Percentiles rank a stretch among this genome's conserved stretches.
These are phyloP conservation scores for Corbicula japonica DNA, from an alignment of 2,888 invertebrate genomes.

Conservation along the genomic window DNA sequence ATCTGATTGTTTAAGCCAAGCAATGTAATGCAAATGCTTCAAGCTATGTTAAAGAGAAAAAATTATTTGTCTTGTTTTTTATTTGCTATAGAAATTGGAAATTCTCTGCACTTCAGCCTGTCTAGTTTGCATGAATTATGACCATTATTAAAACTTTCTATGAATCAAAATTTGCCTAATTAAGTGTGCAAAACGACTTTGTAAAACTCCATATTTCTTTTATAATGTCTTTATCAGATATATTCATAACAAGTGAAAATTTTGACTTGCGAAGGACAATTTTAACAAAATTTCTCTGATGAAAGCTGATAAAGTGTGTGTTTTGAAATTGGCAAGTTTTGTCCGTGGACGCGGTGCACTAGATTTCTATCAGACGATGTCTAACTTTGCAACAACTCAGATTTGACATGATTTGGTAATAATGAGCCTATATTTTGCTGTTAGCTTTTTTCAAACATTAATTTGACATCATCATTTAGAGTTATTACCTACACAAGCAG, in stretches of 20 bases:
- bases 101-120: too few relatives aligned
- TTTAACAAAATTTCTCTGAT: conserved; percentile 29
- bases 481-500: too few relatives aligned
- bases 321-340: conserved; percentile 46
- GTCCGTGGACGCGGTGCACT: conserved; percentile 28
- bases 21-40: too few relatives aligned
- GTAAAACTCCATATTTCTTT: conserved; percentile 7
- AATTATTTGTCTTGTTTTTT: too few relatives aligned
- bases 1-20: too few relatives aligned
- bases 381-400: conserved; percentile 30
- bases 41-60: too few relatives aligned
- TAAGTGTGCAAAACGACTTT: conserved; percentile 20
- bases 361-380: conserved; percentile 26
- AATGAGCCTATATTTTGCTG: conserved; percentile 26
- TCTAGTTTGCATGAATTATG: conserved; percentile 10
- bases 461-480: not conserved
- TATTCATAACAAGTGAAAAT: conserved; percentile 24
- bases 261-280: conserved; percentile 37
- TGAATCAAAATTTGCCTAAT: conserved; percentile 11
- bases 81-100: too few relatives aligned
- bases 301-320: conserved; percentile 29
- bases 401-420: conserved; percentile 38
- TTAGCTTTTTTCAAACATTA: not conserved
- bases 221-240: conserved; percentile 23
- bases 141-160: not conserved